phyloP scores from a whole-genome alignment of 1,140 invertebrate genomes.

The Homalodisca vitripennis region DNA sequence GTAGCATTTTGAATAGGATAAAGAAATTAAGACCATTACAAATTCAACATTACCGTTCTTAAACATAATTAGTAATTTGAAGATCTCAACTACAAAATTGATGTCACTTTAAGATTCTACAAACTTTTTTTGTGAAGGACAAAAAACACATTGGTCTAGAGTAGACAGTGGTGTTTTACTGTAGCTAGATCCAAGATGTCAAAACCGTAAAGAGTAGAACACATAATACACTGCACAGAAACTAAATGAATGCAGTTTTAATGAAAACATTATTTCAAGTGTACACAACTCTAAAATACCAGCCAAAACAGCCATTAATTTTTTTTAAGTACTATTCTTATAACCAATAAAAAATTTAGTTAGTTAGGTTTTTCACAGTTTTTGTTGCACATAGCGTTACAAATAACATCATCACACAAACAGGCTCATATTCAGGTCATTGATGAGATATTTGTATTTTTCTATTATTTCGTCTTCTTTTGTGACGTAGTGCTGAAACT shows the following conservation, averaged over 20 bases:
- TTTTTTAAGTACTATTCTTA: no score
- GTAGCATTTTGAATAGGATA: no score
- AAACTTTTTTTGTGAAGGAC: no score
- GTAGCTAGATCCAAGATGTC: no score
- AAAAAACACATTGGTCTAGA: no score
- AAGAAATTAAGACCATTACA: not conserved
- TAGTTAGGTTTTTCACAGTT: not conserved
- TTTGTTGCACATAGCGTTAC: not conserved
- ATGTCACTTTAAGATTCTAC: no score
- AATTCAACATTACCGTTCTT: no score
- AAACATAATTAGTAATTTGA: no score
- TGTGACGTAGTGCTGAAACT: not conserved
- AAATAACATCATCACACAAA: constrained; percentile 1
- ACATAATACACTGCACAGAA: not conserved
- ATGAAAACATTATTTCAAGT: not conserved
- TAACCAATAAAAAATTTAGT: not conserved
- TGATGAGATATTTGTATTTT: constrained; percentile 1
- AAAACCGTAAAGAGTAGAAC: no score
- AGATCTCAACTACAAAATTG: no score
- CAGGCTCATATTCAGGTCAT: constrained; percentile 1
- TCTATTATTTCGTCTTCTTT: not conserved
- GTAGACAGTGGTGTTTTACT: no score
- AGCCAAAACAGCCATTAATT: not conserved
- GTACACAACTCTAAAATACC: not conserved
- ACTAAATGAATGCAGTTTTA: not conserved